Evolutionary conservation across 2,888 invertebrate genomes (phyloP).

Genomic region (Helleia helle): DNA sequence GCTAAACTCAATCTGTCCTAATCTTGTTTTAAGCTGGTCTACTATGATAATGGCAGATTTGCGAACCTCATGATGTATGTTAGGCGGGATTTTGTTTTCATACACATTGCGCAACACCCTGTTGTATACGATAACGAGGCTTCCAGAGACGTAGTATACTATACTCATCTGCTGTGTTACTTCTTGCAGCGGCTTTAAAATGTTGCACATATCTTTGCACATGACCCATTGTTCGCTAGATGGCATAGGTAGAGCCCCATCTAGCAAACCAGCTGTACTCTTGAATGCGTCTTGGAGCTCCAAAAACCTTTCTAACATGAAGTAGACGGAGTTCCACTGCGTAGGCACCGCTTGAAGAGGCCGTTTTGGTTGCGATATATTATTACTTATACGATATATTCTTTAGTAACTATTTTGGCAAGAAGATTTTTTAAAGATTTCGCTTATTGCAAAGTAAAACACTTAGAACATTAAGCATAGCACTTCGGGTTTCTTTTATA

Average conservation of each 20-base stretch:
- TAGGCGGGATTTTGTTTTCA: not conserved
- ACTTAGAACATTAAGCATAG: not conserved
- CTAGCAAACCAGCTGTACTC: conserved; percentile 16
- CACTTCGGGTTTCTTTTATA: conserved; percentile 6
- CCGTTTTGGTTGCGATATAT: conserved; percentile 16
- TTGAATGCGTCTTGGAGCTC: conserved; percentile 21
- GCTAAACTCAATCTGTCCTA: not conserved
- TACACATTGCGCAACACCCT: not conserved
- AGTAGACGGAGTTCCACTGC: conserved; percentile 25
- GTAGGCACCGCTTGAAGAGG: conserved; percentile 25
- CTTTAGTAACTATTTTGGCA: not conserved
- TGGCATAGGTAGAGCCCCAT: conserved; percentile 9
- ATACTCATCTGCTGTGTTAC: conserved; percentile 19
- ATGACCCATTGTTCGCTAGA: conserved; percentile 21
- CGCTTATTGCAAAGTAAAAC: conserved; percentile 2
- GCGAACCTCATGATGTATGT: not conserved
- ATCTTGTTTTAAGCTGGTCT: not conserved
- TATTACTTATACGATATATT: not conserved
- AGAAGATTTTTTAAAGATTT: not conserved
- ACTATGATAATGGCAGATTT: not conserved
- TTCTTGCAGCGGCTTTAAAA: conserved; percentile 22
- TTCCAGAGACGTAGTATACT: conserved; percentile 22
- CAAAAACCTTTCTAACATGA: conserved; percentile 24
- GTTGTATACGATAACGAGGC: conserved; percentile 19
- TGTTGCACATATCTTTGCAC: conserved; percentile 15